These are phyloP conservation scores for Heteromyza rotundicornis DNA, from an alignment of 2,888 invertebrate species.

Conservation along the genomic window DNA sequence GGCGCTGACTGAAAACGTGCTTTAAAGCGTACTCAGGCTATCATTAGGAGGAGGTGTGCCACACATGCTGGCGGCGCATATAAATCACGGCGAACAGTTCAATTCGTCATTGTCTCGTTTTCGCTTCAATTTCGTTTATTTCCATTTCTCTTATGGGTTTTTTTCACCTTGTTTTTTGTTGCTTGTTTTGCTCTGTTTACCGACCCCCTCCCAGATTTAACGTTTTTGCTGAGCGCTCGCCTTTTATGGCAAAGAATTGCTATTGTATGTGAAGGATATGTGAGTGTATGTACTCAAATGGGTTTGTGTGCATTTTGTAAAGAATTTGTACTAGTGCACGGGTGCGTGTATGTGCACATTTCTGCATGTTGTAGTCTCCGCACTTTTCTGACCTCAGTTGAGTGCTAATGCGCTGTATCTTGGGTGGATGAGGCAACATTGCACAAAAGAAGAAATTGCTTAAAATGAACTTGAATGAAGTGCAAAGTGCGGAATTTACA, in stretches of 20 bases:
- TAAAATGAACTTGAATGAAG: neutral
- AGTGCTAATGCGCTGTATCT: no score
- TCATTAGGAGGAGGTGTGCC: neutral
- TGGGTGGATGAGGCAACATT: no score
- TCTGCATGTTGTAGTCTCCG: no score
- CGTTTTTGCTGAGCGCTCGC: neutral
- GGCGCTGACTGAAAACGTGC: no score
- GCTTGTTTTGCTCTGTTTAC: neutral
- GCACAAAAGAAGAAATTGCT: no score
- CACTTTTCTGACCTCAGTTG: no score
- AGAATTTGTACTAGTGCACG: no score
- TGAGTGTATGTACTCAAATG: neutral
- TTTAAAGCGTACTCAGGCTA: neutral
- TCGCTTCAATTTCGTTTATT: neutral
- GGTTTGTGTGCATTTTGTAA: neutral
- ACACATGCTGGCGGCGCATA: neutral
- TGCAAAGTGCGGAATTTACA: neutral
- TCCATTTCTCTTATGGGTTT: neutral
- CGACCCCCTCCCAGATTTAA: slow-evolving; percentile 3
- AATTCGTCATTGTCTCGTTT: slow-evolving; percentile 4
- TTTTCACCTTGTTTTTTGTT: slow-evolving; percentile 2
- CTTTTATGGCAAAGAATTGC: neutral
- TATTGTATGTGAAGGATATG: neutral
- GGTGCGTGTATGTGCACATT: no score
- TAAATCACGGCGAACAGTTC: neutral